These are phyloP conservation scores for Leiothrix lutea DNA, from an alignment of 2,113 vertebrate genomes.

Conservation along the genomic window DNA sequence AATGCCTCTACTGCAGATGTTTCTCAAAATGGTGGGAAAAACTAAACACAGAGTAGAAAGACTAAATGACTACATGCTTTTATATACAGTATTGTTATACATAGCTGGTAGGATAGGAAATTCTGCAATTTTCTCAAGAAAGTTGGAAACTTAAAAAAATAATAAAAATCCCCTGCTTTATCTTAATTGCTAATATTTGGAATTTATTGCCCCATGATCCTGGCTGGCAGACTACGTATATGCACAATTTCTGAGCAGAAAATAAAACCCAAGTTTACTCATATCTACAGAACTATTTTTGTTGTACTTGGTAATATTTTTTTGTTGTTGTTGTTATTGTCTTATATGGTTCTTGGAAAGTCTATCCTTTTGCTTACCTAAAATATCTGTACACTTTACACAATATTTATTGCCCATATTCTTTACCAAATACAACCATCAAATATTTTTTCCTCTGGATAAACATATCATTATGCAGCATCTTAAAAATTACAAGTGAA, in stretches of 20 bases:
- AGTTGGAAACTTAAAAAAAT: neutral
- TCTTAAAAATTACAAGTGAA: neutral
- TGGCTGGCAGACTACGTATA: neutral
- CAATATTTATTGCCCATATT: neutral
- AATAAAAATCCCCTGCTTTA: rapidly evolving
- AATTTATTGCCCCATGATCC: neutral
- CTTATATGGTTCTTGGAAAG: neutral
- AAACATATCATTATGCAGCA: neutral
- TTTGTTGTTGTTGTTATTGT: neutral
- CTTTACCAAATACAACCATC: neutral
- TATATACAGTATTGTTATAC: neutral
- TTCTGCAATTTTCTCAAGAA: neutral
- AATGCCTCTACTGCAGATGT: neutral
- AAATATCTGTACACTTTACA: neutral
- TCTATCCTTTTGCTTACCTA: neutral
- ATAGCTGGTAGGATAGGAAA: neutral
- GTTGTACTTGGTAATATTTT: neutral
- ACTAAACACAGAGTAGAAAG: neutral
- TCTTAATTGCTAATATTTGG: neutral
- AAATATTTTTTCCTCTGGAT: neutral
- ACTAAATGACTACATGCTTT: neutral
- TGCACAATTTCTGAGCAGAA: neutral
- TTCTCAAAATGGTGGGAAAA: neutral
- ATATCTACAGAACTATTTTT: neutral
- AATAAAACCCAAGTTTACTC: neutral